A percentile compares a stretch with the other conserved stretches of the same genome.
Evolutionary conservation across 2,888 invertebrate genomes (phyloP).

Genomic region (Caenorhabditis panamensis): DNA sequence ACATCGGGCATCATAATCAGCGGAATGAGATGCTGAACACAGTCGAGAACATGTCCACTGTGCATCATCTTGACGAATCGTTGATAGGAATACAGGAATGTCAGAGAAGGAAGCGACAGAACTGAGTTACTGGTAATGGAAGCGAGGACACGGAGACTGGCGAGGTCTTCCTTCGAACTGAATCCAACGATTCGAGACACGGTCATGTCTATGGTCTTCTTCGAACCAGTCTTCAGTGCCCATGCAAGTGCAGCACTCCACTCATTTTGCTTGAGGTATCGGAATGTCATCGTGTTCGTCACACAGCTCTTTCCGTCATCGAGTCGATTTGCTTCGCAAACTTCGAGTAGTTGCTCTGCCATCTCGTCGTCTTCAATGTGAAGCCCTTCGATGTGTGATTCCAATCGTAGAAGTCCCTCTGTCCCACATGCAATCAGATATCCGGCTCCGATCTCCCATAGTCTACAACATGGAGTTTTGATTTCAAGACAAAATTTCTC

Average conservation of each 20-base stretch:
- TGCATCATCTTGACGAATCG: slow-evolving; percentile 62
- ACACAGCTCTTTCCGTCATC: slow-evolving; percentile 63
- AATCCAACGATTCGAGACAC: slow-evolving; percentile 61
- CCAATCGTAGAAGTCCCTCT: slow-evolving; percentile 60
- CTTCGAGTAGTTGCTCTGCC: slow-evolving; percentile 61
- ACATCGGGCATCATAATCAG: slow-evolving; percentile 63
- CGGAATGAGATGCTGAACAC: slow-evolving; percentile 58
- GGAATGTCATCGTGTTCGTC: slow-evolving; percentile 65
- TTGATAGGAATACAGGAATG: slow-evolving; percentile 63
- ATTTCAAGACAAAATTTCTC: not conserved
- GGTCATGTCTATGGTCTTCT: slow-evolving; percentile 61
- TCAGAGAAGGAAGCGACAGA: slow-evolving; percentile 58
- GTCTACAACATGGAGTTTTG: slow-evolving; percentile 22
- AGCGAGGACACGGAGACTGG: slow-evolving; percentile 34
- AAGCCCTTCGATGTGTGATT: slow-evolving; percentile 61
- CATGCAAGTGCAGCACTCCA: slow-evolving; percentile 68
- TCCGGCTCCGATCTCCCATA: slow-evolving; percentile 68
- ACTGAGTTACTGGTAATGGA: slow-evolving; percentile 42
- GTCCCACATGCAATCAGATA: slow-evolving; percentile 63
- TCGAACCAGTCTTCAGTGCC: slow-evolving; percentile 63
- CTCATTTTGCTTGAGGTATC: slow-evolving; percentile 58
- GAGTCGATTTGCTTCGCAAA: slow-evolving; percentile 54
- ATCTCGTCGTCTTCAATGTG: slow-evolving; percentile 65
- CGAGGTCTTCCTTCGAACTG: slow-evolving; percentile 57
- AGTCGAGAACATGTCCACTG: slow-evolving; percentile 54